Evolutionary conservation across 2,888 invertebrate genomes (phyloP).

Genomic region (Carabus problematicus): DNA sequence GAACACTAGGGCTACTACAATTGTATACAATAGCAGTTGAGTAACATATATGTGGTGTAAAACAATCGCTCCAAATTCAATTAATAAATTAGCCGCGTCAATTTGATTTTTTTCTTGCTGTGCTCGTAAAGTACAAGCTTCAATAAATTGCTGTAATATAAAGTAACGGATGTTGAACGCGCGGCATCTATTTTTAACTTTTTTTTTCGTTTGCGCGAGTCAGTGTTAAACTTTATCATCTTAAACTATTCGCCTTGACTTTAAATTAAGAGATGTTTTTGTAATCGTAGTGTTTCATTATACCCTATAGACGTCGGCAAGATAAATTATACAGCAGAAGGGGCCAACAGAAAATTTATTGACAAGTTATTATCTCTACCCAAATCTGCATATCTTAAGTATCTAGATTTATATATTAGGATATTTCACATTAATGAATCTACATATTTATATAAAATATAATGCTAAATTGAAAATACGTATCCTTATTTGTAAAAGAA

Average conservation of each 20-base stretch:
- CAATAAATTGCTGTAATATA: slow-evolving; percentile 35
- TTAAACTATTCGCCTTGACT: slow-evolving; percentile 41
- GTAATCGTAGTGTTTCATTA: slow-evolving; percentile 8
- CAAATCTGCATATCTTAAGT: too few relatives aligned
- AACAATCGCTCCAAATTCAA: slow-evolving; percentile 18
- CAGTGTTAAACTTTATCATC: slow-evolving; percentile 33
- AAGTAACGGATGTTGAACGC: slow-evolving; percentile 36
- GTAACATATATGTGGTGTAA: slow-evolving; percentile 22
- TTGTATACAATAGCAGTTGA: too few relatives aligned
- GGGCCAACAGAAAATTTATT: too few relatives aligned
- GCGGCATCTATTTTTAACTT: slow-evolving; percentile 33
- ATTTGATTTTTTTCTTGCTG: slow-evolving; percentile 23
- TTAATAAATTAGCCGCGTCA: slow-evolving; percentile 29
- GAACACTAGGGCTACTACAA: too few relatives aligned
- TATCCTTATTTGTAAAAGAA: too few relatives aligned
- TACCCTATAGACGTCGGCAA: neutral
- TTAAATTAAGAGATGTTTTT: slow-evolving; percentile 40
- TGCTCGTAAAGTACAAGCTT: slow-evolving; percentile 6
- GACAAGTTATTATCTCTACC: too few relatives aligned
- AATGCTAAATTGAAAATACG: too few relatives aligned
- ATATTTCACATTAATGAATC: too few relatives aligned
- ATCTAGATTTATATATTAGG: too few relatives aligned
- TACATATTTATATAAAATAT: too few relatives aligned
- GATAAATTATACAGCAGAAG: neutral
- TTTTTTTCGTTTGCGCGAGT: slow-evolving; percentile 14